Base-by-base conservation (phyloP, 2,888 invertebrate genomes). In the Lasius fuliginosus region DNA sequence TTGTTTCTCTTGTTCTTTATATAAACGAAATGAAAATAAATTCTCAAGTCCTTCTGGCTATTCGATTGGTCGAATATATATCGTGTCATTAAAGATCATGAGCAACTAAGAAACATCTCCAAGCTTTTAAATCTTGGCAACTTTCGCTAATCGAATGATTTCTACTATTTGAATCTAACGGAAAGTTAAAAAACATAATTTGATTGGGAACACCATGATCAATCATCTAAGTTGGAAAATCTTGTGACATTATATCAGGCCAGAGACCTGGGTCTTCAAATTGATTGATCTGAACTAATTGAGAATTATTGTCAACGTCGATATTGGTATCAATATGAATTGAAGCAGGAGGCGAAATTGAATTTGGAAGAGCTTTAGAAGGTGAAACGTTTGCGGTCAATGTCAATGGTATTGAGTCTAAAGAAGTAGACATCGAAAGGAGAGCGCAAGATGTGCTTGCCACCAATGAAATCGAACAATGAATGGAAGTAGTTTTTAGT, bases 21-120 rank as follows among this genome's bases (percentile, higher is more conserved):
- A 62, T 62, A 33, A 62, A 62, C 62, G 9, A 62, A 62, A 62
- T 62, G 33, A 33, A 62, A 62, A 62, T 62, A 62, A 62, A 62
- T 62, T 62, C 8, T 62, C 62, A 8, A 62, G 18, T 62, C 12
- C 3, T 15, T 33, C 62, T 33, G 18, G 33, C 18, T 62, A 62
- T 33, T 62, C 18, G 62, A 62, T 62, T 62, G 33, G 33, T 62
- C 62, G 18, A 62, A 62, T 58, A 58, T 58, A 27, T 27, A 58
- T 58, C 58, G 58, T 18, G 62, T 30, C 18, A 9, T 9, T 62
- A 33, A 62, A 33, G 18, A 62, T 30, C 33, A 62, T 62, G 62
- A 62, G 33, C 62, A 33, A 62, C 23, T 15, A 1, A 23, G 23
- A 46, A 46, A 5, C 46, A 46, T 18, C 5, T n/a, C n/a, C n/a